Evolutionary conservation across 2,888 invertebrate species (phyloP), one percentile per base, ranked within the genome.

Genomic region (Camponotus fellah): DNA sequence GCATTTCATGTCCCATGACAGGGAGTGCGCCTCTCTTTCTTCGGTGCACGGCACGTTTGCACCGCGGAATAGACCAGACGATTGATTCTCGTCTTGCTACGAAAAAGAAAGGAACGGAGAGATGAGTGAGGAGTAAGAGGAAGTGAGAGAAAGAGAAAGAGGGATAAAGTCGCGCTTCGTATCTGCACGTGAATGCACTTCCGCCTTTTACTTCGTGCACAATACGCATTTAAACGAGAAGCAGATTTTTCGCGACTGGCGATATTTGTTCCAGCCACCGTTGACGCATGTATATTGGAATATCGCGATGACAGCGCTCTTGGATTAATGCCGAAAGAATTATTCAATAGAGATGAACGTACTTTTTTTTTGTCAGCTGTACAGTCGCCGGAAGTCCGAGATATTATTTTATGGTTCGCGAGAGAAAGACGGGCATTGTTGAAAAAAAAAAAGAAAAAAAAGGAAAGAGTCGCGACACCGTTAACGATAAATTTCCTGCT

Each of bases 1-100:
- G 89, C 89, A 87, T 91, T 92, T 91, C 89, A 83, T 84, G 85
- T 90, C 91, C 89, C 90, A 91, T 87, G 91, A 85, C 79, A 84
- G 81, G 60, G 85, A 86, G 84, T 80, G 85, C 85, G 65, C 79
- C 80, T 83, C 87, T 83, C 82, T 85, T 80, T 62, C 60, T 81
- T 62, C 46, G 40, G n/a, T 53, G 56, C 71, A 43, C 65, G 40
- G 37, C 34, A 46, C 62, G 60, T 68, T 65, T 82, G 43, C 40
- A 32, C 26, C 43, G 71, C 40, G 60, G 58, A 21, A 60, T 49
- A 80, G 60, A 80, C 34, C 71, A 26, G 37, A 21, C 32, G 69
- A 69, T 77, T 58, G 77, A 32, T 69, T 46, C 71, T 80, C 71
- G 71, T 34, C 34, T 80, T 60, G 46, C 32, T 14, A 46, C 49